A percentile compares a stretch with the other conserved stretches of the same genome.
phyloP scores from a whole-genome alignment of 2,797 vertebrate species.

The Pagetopsis macropterus region DNA sequence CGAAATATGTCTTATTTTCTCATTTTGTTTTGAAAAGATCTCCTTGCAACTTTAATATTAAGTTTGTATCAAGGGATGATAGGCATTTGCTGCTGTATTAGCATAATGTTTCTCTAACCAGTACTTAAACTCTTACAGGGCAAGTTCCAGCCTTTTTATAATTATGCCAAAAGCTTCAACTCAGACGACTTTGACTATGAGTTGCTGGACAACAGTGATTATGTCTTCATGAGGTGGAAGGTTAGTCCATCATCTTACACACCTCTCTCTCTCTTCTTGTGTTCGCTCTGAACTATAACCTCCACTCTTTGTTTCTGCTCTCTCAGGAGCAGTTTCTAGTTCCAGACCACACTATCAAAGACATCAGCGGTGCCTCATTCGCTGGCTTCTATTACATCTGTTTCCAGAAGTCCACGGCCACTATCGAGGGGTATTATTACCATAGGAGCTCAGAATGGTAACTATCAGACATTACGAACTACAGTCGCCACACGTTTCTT shows the following conservation, averaged over 20 bases:
- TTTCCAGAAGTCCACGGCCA: slow-evolving; percentile 99
- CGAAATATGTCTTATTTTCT: too few species aligned
- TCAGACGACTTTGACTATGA: slow-evolving; percentile 97
- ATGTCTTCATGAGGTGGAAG: slow-evolving; percentile 99
- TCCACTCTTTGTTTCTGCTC: neutral
- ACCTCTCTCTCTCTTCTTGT: neutral
- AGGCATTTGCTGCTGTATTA: neutral
- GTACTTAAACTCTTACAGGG: slow-evolving; percentile 78
- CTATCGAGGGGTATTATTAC: slow-evolving; percentile 97
- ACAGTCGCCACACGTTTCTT: neutral
- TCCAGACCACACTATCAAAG: slow-evolving; percentile 98
- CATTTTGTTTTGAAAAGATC: too few species aligned
- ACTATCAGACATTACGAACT: slow-evolving; percentile 35
- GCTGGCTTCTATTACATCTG: slow-evolving; percentile 99
- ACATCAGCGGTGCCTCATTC: slow-evolving; percentile 98
- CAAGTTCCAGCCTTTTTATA: slow-evolving; percentile 98
- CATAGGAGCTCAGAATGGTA: slow-evolving; percentile 98
- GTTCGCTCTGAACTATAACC: slow-evolving; percentile 4
- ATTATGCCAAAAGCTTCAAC: slow-evolving; percentile 98
- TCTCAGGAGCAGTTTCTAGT: slow-evolving; percentile 96
- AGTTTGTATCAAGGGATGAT: neutral
- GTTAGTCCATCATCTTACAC: slow-evolving; percentile 70
- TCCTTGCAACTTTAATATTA: neutral
- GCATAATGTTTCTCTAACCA: slow-evolving; percentile 14
- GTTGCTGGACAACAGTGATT: slow-evolving; percentile 93